These are phyloP conservation scores for Cololabis saira DNA, from an alignment of 2,113 vertebrate genomes.

Conservation along the genomic window DNA sequence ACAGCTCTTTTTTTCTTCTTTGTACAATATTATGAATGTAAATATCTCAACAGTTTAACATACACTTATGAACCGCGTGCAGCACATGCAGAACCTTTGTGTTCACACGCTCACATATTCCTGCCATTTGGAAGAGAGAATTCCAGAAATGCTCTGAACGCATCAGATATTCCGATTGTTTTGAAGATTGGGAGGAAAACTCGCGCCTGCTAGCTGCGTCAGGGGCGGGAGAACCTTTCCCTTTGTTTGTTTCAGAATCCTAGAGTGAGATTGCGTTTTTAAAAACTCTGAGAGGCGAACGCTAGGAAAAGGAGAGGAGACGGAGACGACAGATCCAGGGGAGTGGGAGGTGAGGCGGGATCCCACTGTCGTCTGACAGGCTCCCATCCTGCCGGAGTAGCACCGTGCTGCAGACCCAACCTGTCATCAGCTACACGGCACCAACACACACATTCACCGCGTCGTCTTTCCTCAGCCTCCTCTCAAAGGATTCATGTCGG, in stretches of 20 bases:
- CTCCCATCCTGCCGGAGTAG: constrained; percentile 56
- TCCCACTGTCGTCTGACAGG: constrained; percentile 67
- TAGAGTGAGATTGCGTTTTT: constrained; percentile 6
- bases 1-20: constrained; percentile 11
- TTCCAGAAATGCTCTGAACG: constrained; percentile 26
- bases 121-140: constrained; percentile 55
- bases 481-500: neutral
- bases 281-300: neutral
- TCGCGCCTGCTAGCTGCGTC: neutral
- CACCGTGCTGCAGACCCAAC: constrained; percentile 55
- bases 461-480: constrained; percentile 11
- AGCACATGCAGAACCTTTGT: constrained; percentile 5
- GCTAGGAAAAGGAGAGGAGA: constrained; percentile 25
- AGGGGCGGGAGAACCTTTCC: neutral
- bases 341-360: constrained; percentile 45
- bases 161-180: neutral
- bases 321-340: constrained; percentile 22
- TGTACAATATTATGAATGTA: constrained; percentile 17
- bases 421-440: constrained; percentile 61
- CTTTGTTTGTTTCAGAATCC: neutral
- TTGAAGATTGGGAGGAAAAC: neutral
- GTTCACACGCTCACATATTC: neutral
- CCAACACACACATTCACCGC: constrained; percentile 16
- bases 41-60: constrained; percentile 8
- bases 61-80: neutral